Evolutionary conservation across 2,888 invertebrate species (phyloP), one percentile per base, ranked within the genome.

Genomic region (Agrotis exclamationis): DNA sequence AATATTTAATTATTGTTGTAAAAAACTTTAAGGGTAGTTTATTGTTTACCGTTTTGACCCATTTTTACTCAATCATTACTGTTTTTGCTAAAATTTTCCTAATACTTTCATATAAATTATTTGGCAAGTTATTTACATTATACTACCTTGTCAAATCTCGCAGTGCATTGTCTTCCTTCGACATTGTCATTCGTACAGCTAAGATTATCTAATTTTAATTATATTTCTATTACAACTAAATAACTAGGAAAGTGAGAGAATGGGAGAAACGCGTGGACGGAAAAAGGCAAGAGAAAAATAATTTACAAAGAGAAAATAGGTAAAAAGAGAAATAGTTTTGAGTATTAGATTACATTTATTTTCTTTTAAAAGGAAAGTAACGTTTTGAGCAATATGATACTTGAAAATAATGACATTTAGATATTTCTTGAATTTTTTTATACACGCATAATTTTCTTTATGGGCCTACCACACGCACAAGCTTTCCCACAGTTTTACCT

Each of bases 71-170:
- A 57, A 73, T 63, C 57, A 57, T 73, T 56, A 79, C 51, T 47
- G 39, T 20, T 54, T 59, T 65, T 68, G 48, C 11, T 28, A 18
- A 24, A 53, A 24, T 47, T 54, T 65, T 65, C 22, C 24, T 67
- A 63, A 66, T 47, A 66, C 63, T 76, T 69, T 77, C 63, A 76
- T 86, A 89, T 76, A 87, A 84, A 85, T 84, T 82, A 86, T 88
- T 89, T 88, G 89, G 89, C 89, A 87, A 86, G 86, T 89, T 87
- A 88, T 87, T 78, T 92, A 92, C 87, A 90, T n/a, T 70, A 83
- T 70, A 82, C 94, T 95, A 95, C 90, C 82, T 88, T 91, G 90
- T 95, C 95, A 95, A 95, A 94, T 95, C 95, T 85, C 95, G 91
- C 92, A 90, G 95, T 95, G 95, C 94, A 90, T 87, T 87, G 78